Base-by-base conservation (phyloP, 2,797 vertebrate genomes). In the Melanotaenia maccullochi region DNA sequence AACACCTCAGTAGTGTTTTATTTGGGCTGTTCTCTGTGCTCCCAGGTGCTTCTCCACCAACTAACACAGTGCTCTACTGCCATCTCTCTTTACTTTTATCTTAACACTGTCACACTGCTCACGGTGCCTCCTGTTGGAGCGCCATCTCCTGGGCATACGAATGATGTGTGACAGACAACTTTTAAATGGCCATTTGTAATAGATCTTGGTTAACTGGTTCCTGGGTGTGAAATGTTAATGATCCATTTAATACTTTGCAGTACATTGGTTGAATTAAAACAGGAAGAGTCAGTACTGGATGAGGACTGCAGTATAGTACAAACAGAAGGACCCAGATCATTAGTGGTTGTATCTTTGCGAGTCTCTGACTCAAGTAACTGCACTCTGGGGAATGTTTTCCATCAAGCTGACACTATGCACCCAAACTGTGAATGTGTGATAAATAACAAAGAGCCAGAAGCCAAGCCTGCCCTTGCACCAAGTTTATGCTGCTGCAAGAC, bases 121-220 rank as follows among this genome's bases (percentile, higher is more conserved):
- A 0, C 38, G 49, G 36, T 0, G 0, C 33, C 76, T 75, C 78
- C 56, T 16, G 5, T 4, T 12, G n/a, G 55, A 13, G n/a, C 57
- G 65, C 89, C 87, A 82, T 75, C 90, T 93, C 77, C 85, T 92
- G 91, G 87, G 9, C 51, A 52, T 32, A 35, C 33, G 4, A 52
- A n/a, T 47, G 14, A 11, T 2, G n/a, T 33, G 11, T 3, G 4
- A 51, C 7, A 20, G 9, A 55, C 4, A 24, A 3, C 9, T 44
- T 28, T 14, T 14, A 9, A 52, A 12, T 57, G 40, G 6, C 6
- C 25, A 18, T 18, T 55, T 30, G 4, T 30, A 28, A 28, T 54
- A 25, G 16, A 54, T 54, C 51, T 44, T 38, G 22, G 4, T 22
- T 1, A 8, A 66, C 22, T n/a, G 25, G n/a, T n/a, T 8, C 9